These are phyloP conservation scores for Zootoca vivipara DNA, from an alignment of 2,113 vertebrate species.

Conservation along the genomic window DNA sequence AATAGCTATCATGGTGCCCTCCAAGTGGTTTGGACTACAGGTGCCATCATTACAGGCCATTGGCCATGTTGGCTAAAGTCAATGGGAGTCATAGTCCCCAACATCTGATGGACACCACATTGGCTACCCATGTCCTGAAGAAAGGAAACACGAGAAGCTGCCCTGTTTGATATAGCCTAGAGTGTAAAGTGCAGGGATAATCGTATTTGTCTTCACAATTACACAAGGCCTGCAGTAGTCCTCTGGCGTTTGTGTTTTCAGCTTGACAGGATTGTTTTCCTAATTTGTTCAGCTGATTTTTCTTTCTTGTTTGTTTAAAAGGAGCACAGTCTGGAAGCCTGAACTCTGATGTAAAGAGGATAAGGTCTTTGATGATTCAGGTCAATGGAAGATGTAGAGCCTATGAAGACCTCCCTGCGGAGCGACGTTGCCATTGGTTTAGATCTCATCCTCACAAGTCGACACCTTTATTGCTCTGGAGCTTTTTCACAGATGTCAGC, in stretches of 20 bases:
- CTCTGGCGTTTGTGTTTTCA: constrained; percentile 8
- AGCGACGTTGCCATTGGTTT: constrained; percentile 19
- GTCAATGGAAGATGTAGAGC: constrained; percentile 52
- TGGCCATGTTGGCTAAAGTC: no score
- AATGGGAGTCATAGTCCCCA: no score
- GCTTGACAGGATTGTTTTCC: constrained; percentile 30
- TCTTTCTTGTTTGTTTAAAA: constrained; percentile 35
- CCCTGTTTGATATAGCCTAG: background rate
- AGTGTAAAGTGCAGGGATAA: background rate
- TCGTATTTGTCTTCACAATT: constrained; percentile 22
- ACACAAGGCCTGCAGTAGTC: background rate
- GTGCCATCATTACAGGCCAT: no score
- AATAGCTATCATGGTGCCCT: no score
- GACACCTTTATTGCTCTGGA: constrained; percentile 55
- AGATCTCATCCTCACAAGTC: constrained; percentile 62
- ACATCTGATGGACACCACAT: no score
- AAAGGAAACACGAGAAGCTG: background rate
- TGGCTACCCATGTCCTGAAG: background rate
- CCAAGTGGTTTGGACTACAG: no score
- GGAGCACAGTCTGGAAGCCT: constrained; percentile 10
- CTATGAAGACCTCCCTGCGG: constrained; percentile 51
- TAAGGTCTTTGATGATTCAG: constrained; percentile 55
- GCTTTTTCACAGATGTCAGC: constrained; percentile 61
- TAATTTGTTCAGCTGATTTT: constrained; percentile 4
- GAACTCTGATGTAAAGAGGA: constrained; percentile 35